A percentile compares a stretch with the other conserved stretches of the same genome.
phyloP scores from a whole-genome alignment of 2,797 vertebrate genomes.

The Pseudochirops corinnae region DNA sequence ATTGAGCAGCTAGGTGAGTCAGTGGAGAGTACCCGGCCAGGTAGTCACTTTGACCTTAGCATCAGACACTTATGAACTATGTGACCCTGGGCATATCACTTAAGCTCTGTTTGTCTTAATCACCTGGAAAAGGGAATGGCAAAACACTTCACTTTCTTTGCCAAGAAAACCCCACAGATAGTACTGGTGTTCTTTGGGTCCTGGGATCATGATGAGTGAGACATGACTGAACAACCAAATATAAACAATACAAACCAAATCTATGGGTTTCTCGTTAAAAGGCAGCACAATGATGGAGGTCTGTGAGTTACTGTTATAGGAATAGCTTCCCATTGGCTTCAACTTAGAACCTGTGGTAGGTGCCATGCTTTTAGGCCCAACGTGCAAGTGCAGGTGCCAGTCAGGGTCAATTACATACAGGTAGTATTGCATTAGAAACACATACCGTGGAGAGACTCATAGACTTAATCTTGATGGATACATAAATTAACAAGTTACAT shows the following conservation, averaged over 20 bases:
- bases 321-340: neutral
- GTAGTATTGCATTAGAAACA: neutral
- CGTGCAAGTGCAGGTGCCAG: neutral
- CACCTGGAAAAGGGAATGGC: neutral
- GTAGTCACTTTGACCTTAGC: neutral
- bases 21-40: rapidly evolving
- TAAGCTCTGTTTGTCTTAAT: neutral
- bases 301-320: neutral
- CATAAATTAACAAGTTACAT: neutral
- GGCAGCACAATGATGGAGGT: neutral
- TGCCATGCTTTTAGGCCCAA: neutral
- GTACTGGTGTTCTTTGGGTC: neutral
- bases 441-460: neutral
- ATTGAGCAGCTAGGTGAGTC: neutral
- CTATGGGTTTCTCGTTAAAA: neutral
- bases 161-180: neutral
- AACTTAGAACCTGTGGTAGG: neutral
- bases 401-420: neutral
- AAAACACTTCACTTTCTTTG: neutral
- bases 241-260: neutral
- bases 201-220: neutral
- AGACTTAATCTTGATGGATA: neutral
- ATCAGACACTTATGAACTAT: neutral
- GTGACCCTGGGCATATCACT: neutral
- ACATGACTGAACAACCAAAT: neutral